Evolutionary conservation across 2,797 vertebrate species (phyloP), one percentile per base, ranked within the genome.

Genomic region (Coendou prehensilis): DNA sequence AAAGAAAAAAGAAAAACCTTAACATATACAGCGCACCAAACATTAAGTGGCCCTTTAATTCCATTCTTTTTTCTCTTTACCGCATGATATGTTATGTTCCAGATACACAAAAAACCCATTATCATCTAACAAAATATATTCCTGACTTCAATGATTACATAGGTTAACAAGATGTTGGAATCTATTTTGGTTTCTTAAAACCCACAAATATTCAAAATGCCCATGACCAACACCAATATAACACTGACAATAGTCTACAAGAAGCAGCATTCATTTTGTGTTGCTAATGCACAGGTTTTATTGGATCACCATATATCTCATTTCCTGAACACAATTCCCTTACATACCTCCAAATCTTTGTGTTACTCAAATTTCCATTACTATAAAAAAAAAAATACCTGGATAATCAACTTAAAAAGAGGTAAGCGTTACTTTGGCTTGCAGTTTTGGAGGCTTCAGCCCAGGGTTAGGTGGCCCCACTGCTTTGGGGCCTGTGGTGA

Each of bases 161-260:
- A 59, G 50, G 85, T 94, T 89, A 89, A 79, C 45, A 75, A 67
- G 45, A 63, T 83, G 2, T 90, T 96, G 79, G 86, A 59, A 95
- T 18, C 14, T 56, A 80, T 52, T 82, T 78, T 64, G 28, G 20
- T 45, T 80, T 90, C n/a, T 69, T 71, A 47, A 30, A 67, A 82
- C 22, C 78, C 61, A 86, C 26, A 87, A 52, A 85, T 63, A 75
- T 83, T 92, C 9, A 30, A 79, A 94, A 61, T 52, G 52, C 14
- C 54, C 18, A 75, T 13, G n/a, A 88, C 20, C 20, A 67, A 47
- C 7, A 64, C 56, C 28, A 86, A 4, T 10, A 6, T 41, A 63
- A 79, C 1, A 18, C 82, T 59, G 20, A 54, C 8, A 90, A 23
- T 41, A 30, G 7, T 83, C 41, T 73, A 13, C 45, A 67, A 71